Percentiles rank a stretch among this genome's conserved stretches.
Conservation (phyloP, 2,797 vertebrate species). For the Glossophaga mutica region DNA sequence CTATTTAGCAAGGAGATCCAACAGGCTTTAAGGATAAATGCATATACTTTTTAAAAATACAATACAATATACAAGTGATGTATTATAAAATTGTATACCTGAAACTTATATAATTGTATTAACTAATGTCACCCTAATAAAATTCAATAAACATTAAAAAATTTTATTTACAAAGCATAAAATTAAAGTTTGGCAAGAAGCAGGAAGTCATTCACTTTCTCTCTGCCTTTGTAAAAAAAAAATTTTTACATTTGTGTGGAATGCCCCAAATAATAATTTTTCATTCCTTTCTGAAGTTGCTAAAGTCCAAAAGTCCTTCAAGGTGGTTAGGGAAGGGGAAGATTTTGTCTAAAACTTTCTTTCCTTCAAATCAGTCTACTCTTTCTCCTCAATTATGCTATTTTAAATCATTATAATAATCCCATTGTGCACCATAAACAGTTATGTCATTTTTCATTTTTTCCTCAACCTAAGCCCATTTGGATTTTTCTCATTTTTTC, state of each 20-base stretch:
- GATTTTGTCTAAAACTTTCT: neutral
- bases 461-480: neutral
- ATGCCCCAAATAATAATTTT: neutral
- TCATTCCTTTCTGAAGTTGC: conserved; percentile 45
- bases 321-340: neutral
- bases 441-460: conserved; percentile 18
- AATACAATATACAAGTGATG: neutral
- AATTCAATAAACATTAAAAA: conserved; percentile 15
- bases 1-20: conserved; percentile 45
- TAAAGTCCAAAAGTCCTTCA: conserved; percentile 36
- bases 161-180: conserved; percentile 56
- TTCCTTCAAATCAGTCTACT: neutral
- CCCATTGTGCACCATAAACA: conserved; percentile 25
- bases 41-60: conserved; percentile 39
- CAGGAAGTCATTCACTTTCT: neutral
- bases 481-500: conserved; percentile 52
- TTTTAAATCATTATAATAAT: conserved; percentile 45
- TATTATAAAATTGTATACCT: neutral
- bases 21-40: conserved; percentile 55
- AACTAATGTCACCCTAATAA: neutral
- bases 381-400: neutral
- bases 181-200: conserved; percentile 61
- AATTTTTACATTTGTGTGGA: conserved; percentile 5
- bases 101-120: neutral
- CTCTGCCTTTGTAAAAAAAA: neutral